Evolutionary conservation across 2,797 vertebrate genomes (phyloP).

Genomic region (Onychomys torridus): DNA sequence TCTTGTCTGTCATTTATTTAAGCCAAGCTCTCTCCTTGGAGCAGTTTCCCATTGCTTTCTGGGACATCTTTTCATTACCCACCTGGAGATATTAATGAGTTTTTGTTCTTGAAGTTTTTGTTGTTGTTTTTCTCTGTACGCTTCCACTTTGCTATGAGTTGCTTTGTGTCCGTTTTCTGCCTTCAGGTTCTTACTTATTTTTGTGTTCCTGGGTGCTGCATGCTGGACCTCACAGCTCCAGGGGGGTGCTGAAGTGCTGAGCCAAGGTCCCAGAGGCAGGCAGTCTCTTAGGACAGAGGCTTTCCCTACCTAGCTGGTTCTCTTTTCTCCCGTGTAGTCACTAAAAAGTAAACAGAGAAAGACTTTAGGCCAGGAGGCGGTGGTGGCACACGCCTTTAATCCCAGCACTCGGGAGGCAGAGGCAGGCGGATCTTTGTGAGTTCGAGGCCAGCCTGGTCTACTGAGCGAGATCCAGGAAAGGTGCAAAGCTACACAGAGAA

Average conservation of each 20-base stretch:
- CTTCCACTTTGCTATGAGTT: background rate
- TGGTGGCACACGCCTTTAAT: too few relatives aligned
- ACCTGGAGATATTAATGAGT: conserved; percentile 38
- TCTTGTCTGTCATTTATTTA: conserved; percentile 40
- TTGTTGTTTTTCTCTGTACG: background rate
- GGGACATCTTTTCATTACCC: conserved; percentile 1
- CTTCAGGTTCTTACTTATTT: background rate
- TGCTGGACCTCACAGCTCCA: too few relatives aligned
- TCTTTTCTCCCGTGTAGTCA: conserved; percentile 27
- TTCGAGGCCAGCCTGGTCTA: too few relatives aligned
- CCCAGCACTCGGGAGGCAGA: too few relatives aligned
- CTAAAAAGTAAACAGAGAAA: conserved; percentile 27
- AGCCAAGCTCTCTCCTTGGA: background rate
- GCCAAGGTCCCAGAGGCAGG: too few relatives aligned
- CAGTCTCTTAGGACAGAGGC: background rate
- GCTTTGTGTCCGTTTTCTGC: background rate
- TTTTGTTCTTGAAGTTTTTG: conserved; percentile 46
- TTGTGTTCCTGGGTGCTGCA: background rate
- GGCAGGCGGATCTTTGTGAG: too few relatives aligned
- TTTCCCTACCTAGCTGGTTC: background rate
- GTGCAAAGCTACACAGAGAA: too few relatives aligned
- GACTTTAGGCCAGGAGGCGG: too few relatives aligned
- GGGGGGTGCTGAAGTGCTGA: background rate
- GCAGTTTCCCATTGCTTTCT: background rate
- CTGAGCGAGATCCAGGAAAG: too few relatives aligned